Evolutionary conservation across 2,888 invertebrate genomes (phyloP).

Genomic region (Apamea sordens): DNA sequence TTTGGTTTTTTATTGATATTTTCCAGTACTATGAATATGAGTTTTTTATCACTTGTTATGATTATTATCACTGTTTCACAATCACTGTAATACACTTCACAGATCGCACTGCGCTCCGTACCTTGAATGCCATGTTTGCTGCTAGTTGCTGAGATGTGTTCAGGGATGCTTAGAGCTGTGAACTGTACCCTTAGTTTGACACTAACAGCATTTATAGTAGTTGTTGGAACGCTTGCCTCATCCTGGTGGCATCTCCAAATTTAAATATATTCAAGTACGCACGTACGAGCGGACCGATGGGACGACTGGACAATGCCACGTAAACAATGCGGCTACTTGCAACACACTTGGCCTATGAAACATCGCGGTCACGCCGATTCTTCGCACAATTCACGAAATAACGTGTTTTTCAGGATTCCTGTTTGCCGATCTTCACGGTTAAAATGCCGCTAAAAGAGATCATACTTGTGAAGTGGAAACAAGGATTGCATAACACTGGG

Average conservation of each 20-base stretch:
- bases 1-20: background rate
- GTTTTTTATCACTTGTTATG: constrained; percentile 39
- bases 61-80: constrained; percentile 63
- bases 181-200: constrained; percentile 85
- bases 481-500: constrained; percentile 56
- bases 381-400: constrained; percentile 75
- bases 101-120: constrained; percentile 78
- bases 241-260: constrained; percentile 89
- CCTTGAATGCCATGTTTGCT: constrained; percentile 87
- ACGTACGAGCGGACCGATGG: constrained; percentile 85
- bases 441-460: constrained; percentile 63
- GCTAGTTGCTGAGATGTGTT: constrained; percentile 78
- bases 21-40: background rate
- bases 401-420: constrained; percentile 73
- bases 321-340: constrained; percentile 87
- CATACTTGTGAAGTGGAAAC: constrained; percentile 65
- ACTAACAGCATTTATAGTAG: constrained; percentile 86
- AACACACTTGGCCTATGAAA: constrained; percentile 83
- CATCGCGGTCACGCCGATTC: constrained; percentile 84
- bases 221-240: constrained; percentile 84
- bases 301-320: constrained; percentile 87
- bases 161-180: constrained; percentile 83
- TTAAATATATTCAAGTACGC: constrained; percentile 91
- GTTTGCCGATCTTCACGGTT: constrained; percentile 74
- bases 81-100: constrained; percentile 74